Percentiles rank a stretch among this genome's conserved stretches.
These are phyloP conservation scores for Aldabrachelys gigantea DNA, from an alignment of 2,113 vertebrate genomes.

Conservation along the genomic window DNA sequence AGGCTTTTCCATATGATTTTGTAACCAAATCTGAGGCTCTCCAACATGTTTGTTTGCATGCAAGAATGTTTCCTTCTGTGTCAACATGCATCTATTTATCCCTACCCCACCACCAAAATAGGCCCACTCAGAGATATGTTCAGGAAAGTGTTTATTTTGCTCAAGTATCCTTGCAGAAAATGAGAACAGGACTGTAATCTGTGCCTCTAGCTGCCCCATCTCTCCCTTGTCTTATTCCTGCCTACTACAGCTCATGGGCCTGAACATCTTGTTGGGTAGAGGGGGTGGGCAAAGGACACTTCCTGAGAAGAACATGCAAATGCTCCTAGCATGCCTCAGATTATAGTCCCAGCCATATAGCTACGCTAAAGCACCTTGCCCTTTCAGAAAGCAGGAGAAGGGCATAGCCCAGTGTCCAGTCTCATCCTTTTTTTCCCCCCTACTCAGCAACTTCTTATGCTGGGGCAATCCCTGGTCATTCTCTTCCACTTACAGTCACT, in stretches of 20 bases:
- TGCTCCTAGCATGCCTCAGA: background rate
- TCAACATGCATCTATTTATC: background rate
- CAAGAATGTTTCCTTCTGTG: background rate
- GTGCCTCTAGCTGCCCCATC: background rate
- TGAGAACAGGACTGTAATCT: background rate
- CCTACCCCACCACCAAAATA: background rate
- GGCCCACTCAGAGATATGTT: background rate
- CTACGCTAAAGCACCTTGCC: background rate
- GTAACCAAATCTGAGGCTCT: background rate
- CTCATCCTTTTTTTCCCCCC: background rate
- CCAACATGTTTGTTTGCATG: background rate
- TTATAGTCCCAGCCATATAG: background rate
- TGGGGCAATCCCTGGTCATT: background rate
- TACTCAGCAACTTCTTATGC: background rate
- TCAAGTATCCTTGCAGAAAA: accelerated
- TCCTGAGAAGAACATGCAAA: background rate
- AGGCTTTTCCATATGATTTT: background rate
- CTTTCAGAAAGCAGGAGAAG: background rate
- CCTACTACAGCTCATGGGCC: background rate
- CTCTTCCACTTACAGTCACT: constrained; percentile 56
- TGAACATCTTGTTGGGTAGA: background rate
- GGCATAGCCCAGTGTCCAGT: background rate
- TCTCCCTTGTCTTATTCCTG: background rate
- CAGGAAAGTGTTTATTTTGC: background rate
- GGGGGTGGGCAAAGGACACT: constrained; percentile 21